phyloP scores from a whole-genome alignment of 2,113 vertebrate genomes.

The Paramormyrops kingsleyae region DNA sequence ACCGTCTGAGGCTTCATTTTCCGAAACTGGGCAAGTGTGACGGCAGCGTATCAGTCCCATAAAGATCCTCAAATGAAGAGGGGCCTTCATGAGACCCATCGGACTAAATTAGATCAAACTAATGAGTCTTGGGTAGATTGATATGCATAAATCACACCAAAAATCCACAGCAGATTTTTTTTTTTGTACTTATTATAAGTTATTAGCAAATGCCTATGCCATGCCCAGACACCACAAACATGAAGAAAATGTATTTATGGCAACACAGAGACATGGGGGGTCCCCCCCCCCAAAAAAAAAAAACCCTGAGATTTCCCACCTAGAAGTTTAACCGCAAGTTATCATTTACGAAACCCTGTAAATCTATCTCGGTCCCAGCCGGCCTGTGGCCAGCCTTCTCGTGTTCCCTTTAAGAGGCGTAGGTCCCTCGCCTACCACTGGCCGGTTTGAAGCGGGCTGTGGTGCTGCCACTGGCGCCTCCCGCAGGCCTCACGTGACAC shows the following conservation, averaged over 20 bases:
- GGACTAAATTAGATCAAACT: not conserved
- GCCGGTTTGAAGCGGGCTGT: not conserved
- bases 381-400: not conserved
- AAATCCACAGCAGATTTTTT: not conserved
- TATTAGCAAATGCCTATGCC: not conserved
- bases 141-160: not conserved
- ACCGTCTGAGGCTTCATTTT: not conserved
- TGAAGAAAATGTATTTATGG: not conserved
- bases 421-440: not conserved
- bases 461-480: too few species aligned
- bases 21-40: not conserved
- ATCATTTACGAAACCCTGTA: slow-evolving; percentile 36
- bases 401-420: not conserved
- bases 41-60: not conserved
- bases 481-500: not conserved
- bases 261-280: not conserved
- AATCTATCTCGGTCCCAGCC: slow-evolving; percentile 33
- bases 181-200: not conserved
- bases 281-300: too few species aligned
- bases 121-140: not conserved
- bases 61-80: not conserved
- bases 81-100: not conserved
- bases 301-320: slow-evolving; percentile 11
- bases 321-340: slow-evolving; percentile 28
- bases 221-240: not conserved